Conservation (phyloP, 2,113 vertebrate genomes). For the Syrrhaptes paradoxus region DNA sequence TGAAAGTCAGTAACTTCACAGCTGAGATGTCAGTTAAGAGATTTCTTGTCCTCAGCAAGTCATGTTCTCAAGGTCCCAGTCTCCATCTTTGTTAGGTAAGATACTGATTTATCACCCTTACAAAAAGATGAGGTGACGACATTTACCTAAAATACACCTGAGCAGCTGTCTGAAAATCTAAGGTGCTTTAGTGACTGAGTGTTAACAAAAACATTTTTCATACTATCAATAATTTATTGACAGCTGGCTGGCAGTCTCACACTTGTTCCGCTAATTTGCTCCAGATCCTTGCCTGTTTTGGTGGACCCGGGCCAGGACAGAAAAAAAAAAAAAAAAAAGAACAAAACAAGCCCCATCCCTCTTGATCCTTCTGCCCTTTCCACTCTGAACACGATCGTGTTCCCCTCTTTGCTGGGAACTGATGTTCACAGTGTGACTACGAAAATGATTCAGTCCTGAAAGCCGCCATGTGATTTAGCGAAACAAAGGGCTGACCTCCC, state of each 20-base stretch:
- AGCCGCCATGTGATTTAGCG: conserved; percentile 5
- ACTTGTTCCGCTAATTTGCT: conserved; percentile 6
- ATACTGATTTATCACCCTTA: background rate
- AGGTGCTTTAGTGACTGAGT: background rate
- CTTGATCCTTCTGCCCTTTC: conserved; percentile 6
- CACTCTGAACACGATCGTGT: background rate
- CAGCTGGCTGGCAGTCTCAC: background rate
- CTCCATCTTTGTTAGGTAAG: background rate
- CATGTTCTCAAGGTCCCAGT: background rate
- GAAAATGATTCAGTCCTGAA: conserved; percentile 40
- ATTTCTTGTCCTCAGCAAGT: background rate
- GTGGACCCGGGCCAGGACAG: conserved; percentile 7
- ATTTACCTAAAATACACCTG: background rate
- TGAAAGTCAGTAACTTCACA: background rate
- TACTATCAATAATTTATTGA: background rate
- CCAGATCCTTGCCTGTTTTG: background rate
- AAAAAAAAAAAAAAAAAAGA: conserved; percentile 24
- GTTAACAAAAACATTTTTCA: background rate
- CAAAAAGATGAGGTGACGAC: background rate
- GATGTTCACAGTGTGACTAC: conserved; percentile 41
- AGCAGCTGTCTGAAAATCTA: background rate
- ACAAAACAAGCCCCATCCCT: background rate
- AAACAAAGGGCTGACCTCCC: conserved; percentile 61
- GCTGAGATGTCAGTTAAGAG: background rate
- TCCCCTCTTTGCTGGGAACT: conserved; percentile 32